Evolutionary conservation across 37 sponge, comb jelly and placozoan genomes (phyloP), one percentile per base, ranked within the genome.

Genomic region (Chondrilla cf. caribensis): DNA sequence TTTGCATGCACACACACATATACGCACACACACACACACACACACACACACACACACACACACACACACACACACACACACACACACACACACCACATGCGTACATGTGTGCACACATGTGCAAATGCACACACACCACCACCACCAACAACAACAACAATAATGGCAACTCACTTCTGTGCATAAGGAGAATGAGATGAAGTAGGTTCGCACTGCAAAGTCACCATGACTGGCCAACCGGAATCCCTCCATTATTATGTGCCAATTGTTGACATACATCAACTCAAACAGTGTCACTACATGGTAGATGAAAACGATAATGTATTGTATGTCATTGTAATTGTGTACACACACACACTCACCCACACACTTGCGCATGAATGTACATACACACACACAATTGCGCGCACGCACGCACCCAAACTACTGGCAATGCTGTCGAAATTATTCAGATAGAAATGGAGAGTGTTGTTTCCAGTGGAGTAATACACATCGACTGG

Each of bases 221-320:
- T 79, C 41, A 3, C 57, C 70, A 17, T 4, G 11, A 31, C 19
- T 36, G 28, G 47, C 35, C 51, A 47, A 47, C 41, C 29, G 31
- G 65, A 79, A 85, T 35, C 79, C 85, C 25, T 83, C 94, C 95
- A 95, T 95, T 32, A 85, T 81, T 38, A 95, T 81, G 65, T 81
- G 91, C 95, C 95, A 95, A 83, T 95, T 91, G 55, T 95, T 95
- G 57, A 91, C 87, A 37, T 91, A 86, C 92, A 95, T 86, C 79
- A 89, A 79, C 47, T 89, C 86, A 82, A 89, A 95, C 58, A 95
- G 80, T 14, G 88, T 90, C 66, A 91, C 95, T 93, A 32, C 0
- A 84, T 25, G 33, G 31, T n/a, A n/a, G n/a, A n/a, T n/a, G n/a
- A n/a, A n/a, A n/a, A n/a, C n/a, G n/a, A n/a, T n/a, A n/a, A n/a